A percentile compares a stretch with the other conserved stretches of the same genome.
These are phyloP conservation scores for Mormyrus lacerda DNA, from an alignment of 2,113 vertebrate genomes.

Conservation along the genomic window DNA sequence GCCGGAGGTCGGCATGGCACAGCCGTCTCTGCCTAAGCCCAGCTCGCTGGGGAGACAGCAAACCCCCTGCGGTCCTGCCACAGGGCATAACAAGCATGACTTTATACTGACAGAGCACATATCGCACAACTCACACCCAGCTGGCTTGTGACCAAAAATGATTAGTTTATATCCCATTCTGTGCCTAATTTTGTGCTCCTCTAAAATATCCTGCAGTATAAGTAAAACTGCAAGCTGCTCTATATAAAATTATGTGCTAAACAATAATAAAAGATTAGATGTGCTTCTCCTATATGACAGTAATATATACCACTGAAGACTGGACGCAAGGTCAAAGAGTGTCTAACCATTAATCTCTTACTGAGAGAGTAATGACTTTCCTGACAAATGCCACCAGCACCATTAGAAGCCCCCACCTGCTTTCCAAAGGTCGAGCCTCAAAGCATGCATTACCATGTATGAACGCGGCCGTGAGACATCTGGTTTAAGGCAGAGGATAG, in stretches of 20 bases:
- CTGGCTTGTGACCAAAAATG: not conserved
- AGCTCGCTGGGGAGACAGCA: not conserved
- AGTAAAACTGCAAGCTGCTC: not conserved
- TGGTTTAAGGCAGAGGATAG: not conserved
- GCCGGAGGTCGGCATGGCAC: not conserved
- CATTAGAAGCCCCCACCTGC: not conserved
- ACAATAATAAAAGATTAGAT: not conserved
- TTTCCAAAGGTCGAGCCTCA: not conserved
- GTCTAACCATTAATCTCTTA: not conserved
- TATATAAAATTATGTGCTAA: not conserved
- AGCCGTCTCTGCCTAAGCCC: not conserved
- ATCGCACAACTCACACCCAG: not conserved
- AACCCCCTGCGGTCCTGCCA: not conserved
- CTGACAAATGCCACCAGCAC: not conserved
- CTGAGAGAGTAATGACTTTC: not conserved
- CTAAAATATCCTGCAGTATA: not conserved
- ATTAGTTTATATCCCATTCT: not conserved
- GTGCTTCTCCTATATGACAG: not conserved
- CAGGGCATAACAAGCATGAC: not conserved
- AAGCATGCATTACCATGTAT: not conserved
- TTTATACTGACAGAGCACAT: not conserved
- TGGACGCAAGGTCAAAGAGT: not conserved
- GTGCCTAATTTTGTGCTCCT: not conserved
- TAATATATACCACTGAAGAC: not conserved
- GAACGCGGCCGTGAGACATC: not conserved